phyloP scores from a whole-genome alignment of 2,113 vertebrate species.

The Grammatotria lemairii region DNA sequence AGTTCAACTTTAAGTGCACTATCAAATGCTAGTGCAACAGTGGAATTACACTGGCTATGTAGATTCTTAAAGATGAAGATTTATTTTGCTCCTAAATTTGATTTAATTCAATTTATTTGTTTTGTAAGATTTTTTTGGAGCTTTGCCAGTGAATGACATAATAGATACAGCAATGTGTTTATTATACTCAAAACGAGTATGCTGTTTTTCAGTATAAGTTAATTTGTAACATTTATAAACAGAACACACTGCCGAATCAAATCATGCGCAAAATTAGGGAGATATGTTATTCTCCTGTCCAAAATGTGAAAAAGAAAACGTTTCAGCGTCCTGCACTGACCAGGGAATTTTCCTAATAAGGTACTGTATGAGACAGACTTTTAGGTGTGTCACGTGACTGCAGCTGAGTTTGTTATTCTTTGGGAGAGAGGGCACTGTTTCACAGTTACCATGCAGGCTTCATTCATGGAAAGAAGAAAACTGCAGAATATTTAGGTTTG shows the following conservation, averaged over 20 bases:
- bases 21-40: background rate
- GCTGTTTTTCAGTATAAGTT: background rate
- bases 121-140: background rate
- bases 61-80: background rate
- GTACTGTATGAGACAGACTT: background rate
- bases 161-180: background rate
- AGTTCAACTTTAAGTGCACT: background rate
- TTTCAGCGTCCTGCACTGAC: background rate
- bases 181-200: background rate
- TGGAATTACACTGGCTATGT: background rate
- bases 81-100: background rate
- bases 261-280: background rate
- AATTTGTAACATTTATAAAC: background rate
- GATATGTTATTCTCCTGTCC: background rate
- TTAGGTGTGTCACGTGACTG: background rate
- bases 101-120: background rate
- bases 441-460: background rate
- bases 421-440: background rate
- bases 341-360: constrained; percentile 31
- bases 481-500: background rate
- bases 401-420: background rate
- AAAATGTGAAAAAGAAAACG: background rate
- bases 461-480: background rate
- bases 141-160: background rate
- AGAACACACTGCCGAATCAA: background rate